phyloP scores from a whole-genome alignment of 2,888 invertebrate genomes.

The Bombyx huttoni region DNA sequence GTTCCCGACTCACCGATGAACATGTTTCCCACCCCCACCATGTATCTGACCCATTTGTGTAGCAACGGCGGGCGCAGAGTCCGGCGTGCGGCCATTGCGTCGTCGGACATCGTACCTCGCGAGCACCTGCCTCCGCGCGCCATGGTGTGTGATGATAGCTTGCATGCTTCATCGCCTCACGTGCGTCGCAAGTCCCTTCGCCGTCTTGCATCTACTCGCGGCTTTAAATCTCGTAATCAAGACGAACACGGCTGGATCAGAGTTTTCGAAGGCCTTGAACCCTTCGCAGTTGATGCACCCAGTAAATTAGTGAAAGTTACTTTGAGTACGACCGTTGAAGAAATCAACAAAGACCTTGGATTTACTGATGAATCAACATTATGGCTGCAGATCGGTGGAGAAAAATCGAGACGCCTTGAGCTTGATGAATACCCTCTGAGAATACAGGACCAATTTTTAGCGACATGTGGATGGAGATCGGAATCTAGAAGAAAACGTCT shows the following conservation, averaged over 20 bases:
- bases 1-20: constrained; percentile 61
- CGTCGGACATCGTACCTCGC: constrained; percentile 42
- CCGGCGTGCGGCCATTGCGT: constrained; percentile 46
- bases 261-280: constrained; percentile 72
- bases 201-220: constrained; percentile 64
- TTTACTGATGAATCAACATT: constrained; percentile 59
- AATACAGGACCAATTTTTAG: constrained; percentile 75
- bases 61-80: constrained; percentile 46
- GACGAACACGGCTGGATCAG: constrained; percentile 73
- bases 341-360: constrained; percentile 61
- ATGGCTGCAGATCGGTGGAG: constrained; percentile 73
- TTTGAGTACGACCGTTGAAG: constrained; percentile 70
- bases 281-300: constrained; percentile 61
- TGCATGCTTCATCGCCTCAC: constrained; percentile 65
- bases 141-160: constrained; percentile 63
- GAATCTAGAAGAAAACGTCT: constrained; percentile 71
- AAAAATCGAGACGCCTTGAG: constrained; percentile 67
- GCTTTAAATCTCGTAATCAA: constrained; percentile 44
- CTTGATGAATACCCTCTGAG: constrained; percentile 70
- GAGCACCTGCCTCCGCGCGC: constrained; percentile 47
- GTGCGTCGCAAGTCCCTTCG: constrained; percentile 58
- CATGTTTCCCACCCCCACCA: constrained; percentile 70
- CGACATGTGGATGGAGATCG: constrained; percentile 73
- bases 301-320: constrained; percentile 71
- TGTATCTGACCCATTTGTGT: constrained; percentile 62